Percentiles rank a stretch among this genome's conserved stretches.
phyloP scores from a whole-genome alignment of 1,140 invertebrate species.

The Drosophila insularis region DNA sequence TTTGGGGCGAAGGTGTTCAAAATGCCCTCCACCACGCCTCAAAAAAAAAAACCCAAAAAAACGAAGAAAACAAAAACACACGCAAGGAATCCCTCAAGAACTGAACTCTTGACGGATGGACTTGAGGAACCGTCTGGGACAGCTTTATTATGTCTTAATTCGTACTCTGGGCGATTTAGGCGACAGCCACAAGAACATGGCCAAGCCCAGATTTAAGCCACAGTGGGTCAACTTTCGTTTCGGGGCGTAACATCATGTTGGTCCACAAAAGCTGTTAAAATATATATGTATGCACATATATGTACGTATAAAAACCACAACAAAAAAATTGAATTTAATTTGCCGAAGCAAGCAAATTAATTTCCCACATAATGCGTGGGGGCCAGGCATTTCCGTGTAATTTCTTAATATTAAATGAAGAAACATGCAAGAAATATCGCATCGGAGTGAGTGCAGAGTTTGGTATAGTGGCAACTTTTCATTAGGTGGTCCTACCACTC shows the following conservation, averaged over 20 bases:
- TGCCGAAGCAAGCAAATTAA: conserved; percentile 61
- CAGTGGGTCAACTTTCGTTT: conserved; percentile 78
- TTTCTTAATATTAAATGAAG: conserved; percentile 76
- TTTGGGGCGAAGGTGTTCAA: conserved; percentile 52
- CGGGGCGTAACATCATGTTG: conserved; percentile 29
- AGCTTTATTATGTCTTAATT: conserved; percentile 82
- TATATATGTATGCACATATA: conserved; percentile 1
- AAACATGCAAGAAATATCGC: conserved; percentile 19
- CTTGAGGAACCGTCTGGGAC: conserved; percentile 36
- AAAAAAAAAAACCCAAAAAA: background rate
- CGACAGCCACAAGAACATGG: conserved; percentile 24
- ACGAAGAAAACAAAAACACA: background rate
- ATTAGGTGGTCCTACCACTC: conserved; percentile 64
- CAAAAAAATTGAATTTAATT: conserved; percentile 63
- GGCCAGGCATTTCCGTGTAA: conserved; percentile 49
- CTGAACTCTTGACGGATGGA: conserved; percentile 63
- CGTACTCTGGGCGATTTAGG: conserved; percentile 61
- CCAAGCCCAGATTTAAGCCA: conserved; percentile 22
- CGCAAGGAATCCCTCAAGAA: conserved; percentile 26
- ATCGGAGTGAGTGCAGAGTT: background rate
- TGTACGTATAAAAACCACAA: too few relatives aligned
- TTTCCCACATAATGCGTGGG: conserved; percentile 68
- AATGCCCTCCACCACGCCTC: conserved; percentile 41
- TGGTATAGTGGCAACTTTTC: conserved; percentile 44
- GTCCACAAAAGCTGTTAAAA: conserved; percentile 38